Conservation (phyloP, 2,113 vertebrate genomes). For the Dasyurus viverrinus region DNA sequence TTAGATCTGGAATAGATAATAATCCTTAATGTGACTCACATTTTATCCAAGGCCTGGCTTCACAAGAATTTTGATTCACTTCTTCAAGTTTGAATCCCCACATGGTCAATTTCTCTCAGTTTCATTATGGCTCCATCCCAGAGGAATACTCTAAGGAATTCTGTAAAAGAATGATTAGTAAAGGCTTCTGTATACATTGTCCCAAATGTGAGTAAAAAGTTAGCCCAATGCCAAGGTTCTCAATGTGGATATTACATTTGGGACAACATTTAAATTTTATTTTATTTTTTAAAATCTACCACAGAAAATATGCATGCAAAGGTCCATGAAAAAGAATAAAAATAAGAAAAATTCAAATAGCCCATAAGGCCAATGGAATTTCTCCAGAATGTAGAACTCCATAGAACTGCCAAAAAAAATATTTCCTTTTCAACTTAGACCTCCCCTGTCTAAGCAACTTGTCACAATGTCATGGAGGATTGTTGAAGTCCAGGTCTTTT, state of each 20-base stretch:
- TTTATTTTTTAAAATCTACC: not conserved
- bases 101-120: not conserved
- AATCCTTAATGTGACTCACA: not conserved
- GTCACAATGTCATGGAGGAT: not conserved
- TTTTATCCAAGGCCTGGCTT: not conserved
- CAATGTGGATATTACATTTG: not conserved
- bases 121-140: not conserved
- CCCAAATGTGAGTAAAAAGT: not conserved
- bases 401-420: not conserved
- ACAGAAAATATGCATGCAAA: not conserved
- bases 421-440: not conserved
- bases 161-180: not conserved
- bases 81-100: not conserved
- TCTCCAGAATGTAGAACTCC: not conserved
- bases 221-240: not conserved
- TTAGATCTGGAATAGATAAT: not conserved
- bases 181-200: not conserved
- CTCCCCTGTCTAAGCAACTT: not conserved
- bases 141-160: not conserved
- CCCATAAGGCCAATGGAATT: not conserved
- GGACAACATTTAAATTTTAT: not conserved
- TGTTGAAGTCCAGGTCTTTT: not conserved
- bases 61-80: not conserved
- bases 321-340: not conserved
- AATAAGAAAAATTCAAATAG: not conserved